Evolutionary conservation across 2,113 vertebrate genomes (phyloP).

Genomic region (Larimichthys crocea): DNA sequence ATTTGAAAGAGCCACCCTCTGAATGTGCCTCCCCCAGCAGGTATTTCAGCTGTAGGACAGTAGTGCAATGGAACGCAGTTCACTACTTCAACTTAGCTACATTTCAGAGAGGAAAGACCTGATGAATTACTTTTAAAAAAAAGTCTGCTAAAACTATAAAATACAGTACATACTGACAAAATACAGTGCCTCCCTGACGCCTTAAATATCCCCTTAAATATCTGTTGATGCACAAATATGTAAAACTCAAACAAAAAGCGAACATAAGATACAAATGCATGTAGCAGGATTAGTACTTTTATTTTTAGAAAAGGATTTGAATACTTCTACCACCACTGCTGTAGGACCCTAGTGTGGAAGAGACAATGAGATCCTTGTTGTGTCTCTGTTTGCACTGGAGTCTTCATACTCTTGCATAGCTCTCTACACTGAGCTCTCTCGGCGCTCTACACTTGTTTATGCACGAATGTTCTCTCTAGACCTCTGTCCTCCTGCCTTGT

Average conservation of each 20-base stretch:
- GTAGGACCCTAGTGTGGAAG: too few relatives aligned
- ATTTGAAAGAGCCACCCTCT: neutral
- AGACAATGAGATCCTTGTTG: neutral
- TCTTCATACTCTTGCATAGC: neutral
- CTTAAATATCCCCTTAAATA: too few relatives aligned
- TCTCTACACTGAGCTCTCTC: neutral
- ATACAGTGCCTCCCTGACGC: too few relatives aligned
- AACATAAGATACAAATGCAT: too few relatives aligned
- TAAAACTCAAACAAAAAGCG: too few relatives aligned
- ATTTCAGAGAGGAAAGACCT: neutral
- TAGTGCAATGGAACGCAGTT: neutral
- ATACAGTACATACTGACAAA: too few relatives aligned
- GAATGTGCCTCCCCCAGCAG: neutral
- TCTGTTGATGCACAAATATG: too few relatives aligned
- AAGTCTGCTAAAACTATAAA: too few relatives aligned
- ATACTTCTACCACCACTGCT: neutral
- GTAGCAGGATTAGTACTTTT: too few relatives aligned
- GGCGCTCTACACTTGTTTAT: neutral
- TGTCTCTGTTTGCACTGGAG: neutral
- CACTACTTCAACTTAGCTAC: neutral
- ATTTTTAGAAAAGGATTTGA: neutral
- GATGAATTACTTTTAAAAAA: neutral
- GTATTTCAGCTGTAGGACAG: neutral
- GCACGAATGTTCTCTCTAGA: neutral
- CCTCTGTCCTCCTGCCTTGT: constrained; percentile 21